These are phyloP conservation scores for Rhincodon typus DNA, from an alignment of 2,797 vertebrate genomes.

Conservation along the genomic window DNA sequence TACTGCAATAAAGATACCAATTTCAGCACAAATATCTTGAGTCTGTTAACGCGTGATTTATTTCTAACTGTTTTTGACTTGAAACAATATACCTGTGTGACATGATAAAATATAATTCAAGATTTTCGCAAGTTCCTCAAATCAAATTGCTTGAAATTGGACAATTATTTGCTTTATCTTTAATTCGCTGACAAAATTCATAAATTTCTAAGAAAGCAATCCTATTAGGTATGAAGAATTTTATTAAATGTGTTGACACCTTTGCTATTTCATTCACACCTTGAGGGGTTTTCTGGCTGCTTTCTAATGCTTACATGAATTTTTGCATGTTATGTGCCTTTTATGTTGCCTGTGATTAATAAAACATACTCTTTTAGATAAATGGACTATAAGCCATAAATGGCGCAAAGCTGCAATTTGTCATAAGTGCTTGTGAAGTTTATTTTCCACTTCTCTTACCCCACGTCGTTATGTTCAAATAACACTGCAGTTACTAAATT, in stretches of 20 bases:
- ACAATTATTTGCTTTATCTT: too few relatives aligned
- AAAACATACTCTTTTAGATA: background rate
- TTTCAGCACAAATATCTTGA: too few relatives aligned
- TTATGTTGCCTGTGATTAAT: background rate
- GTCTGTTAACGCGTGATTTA: too few relatives aligned
- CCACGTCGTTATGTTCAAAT: background rate
- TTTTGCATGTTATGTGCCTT: background rate
- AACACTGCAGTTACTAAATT: background rate
- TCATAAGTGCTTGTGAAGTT: background rate
- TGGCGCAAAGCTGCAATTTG: background rate
- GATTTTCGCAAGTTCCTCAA: background rate
- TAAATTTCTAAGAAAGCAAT: too few relatives aligned
- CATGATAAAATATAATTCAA: background rate
- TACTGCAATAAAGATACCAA: too few relatives aligned
- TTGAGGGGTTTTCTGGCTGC: background rate
- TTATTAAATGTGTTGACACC: background rate
- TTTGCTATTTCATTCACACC: background rate
- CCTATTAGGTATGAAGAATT: background rate
- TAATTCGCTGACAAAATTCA: background rate
- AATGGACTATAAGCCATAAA: background rate
- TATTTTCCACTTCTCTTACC: background rate
- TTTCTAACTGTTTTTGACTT: background rate
- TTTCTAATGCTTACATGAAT: background rate
- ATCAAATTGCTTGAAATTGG: background rate
- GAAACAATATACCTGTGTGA: background rate